Base-by-base conservation (phyloP, 2,888 invertebrate species). In the Xylophagus ater region DNA sequence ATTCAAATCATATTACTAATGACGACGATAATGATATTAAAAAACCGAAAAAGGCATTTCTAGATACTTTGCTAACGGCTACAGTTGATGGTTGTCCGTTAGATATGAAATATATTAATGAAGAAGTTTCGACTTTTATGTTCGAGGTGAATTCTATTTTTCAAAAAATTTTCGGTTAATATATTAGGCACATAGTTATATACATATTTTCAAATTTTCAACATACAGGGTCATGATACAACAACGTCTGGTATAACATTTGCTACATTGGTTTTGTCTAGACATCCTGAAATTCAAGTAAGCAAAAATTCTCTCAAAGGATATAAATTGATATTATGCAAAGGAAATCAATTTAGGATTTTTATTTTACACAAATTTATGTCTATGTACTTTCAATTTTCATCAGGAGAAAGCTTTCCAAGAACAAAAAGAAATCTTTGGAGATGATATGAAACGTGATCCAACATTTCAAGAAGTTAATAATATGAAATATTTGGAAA, bases 211-310 rank as follows among this genome's bases (percentile, higher is more conserved):
- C n/a, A n/a, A n/a, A n/a, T n/a, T n/a, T n/a, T n/a, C n/a, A n/a
- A n/a, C 15, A 36, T 19, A 20, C 43, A 72, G 72, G 73, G 73
- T 1, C 73, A 73, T 44, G 73, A 75, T 45, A 75, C 75, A 0
- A 74, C 73, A 0, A 69, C 73, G 0, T 72, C 74, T 2, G 74
- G 70, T 1, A 61, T 74, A 8, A 59, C 63, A 0, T 76, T 70
- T 51, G 55, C 67, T 1, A 54, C 71, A 0, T 68, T 65, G 47
- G 59, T 71, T 41, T 56, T 76, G 1, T 71, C 74, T 1, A 62
- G 67, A 37, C 59, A 70, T 48, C 63, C 65, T 4, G 64, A 68
- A 18, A 53, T 70, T 2, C 74, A 74, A 54, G 66, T 69, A 33
- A 64, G 62, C 14, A 4, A 30, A 10, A 30, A 10, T 30, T 3